Evolutionary conservation across 2,797 vertebrate genomes (phyloP).

Genomic region (Protosalanx chinensis): DNA sequence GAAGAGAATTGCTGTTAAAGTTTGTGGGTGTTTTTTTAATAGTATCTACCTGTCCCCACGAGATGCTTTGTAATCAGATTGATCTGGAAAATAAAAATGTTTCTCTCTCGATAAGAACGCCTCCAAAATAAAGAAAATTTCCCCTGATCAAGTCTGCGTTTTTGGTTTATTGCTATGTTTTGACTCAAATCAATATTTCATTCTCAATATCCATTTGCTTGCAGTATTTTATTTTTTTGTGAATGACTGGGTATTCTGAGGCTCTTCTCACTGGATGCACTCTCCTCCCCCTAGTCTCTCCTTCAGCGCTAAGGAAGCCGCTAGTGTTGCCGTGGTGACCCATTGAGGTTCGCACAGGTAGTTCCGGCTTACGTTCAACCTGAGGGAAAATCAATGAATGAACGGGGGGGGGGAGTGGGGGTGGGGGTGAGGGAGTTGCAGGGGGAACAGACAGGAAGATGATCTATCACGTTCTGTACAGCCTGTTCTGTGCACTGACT

Average conservation of each 20-base stretch:
- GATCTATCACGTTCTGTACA: not conserved
- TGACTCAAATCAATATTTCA: not conserved
- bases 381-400: slow-evolving; percentile 25
- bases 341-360: slow-evolving; percentile 58
- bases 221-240: not conserved
- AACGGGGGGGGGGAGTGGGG: not conserved
- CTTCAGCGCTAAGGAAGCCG: slow-evolving; percentile 55
- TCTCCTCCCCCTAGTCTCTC: slow-evolving; percentile 37
- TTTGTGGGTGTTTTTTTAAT: slow-evolving; percentile 62
- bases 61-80: slow-evolving; percentile 56
- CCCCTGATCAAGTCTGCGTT: slow-evolving; percentile 21
- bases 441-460: not conserved
- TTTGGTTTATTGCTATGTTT: not conserved
- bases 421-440: not conserved
- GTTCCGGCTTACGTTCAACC: slow-evolving; percentile 59
- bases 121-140: slow-evolving; percentile 52
- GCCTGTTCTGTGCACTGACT: not conserved
- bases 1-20: slow-evolving; percentile 52
- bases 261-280: slow-evolving; percentile 4
- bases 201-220: not conserved
- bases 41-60: slow-evolving; percentile 44
- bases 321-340: slow-evolving; percentile 60
- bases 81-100: slow-evolving; percentile 52
- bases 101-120: slow-evolving; percentile 61
- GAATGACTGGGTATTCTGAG: not conserved